phyloP scores from a whole-genome alignment of 1,140 invertebrate species.

The Octopus bimaculoides region DNA sequence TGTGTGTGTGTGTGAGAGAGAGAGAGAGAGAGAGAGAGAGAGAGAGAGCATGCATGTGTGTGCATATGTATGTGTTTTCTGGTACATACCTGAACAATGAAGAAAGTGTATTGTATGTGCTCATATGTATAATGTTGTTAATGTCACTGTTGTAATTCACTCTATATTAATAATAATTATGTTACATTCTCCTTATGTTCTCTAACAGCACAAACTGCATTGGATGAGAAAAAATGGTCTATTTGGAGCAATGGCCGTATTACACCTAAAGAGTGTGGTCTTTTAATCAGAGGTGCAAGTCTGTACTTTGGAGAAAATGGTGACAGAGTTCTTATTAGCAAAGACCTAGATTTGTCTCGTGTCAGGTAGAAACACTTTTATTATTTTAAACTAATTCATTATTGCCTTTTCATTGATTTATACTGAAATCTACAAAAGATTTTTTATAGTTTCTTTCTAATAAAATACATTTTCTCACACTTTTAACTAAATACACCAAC shows the following conservation, averaged over 20 bases:
- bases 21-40: background rate
- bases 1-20: background rate
- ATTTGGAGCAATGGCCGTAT: constrained; percentile 45
- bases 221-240: constrained; percentile 43
- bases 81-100: background rate
- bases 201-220: background rate
- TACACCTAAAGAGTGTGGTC: constrained; percentile 41
- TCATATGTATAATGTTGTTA: background rate
- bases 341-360: constrained; percentile 53
- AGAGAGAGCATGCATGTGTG: background rate
- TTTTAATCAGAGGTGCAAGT: constrained; percentile 47
- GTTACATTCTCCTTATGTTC: constrained; percentile 10
- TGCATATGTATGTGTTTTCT: background rate
- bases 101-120: background rate
- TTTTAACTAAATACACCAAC: too few relatives aligned
- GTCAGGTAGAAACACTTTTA: constrained; percentile 43
- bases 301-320: constrained; percentile 52
- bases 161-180: too few relatives aligned
- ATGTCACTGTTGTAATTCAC: background rate
- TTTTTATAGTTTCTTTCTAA: too few relatives aligned
- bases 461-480: too few relatives aligned
- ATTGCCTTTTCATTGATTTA: too few relatives aligned
- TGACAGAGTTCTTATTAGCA: constrained; percentile 52
- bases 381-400: too few relatives aligned
- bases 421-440: too few relatives aligned